phyloP scores from a whole-genome alignment of 2,113 vertebrate genomes.

The Vidua chalybeata region DNA sequence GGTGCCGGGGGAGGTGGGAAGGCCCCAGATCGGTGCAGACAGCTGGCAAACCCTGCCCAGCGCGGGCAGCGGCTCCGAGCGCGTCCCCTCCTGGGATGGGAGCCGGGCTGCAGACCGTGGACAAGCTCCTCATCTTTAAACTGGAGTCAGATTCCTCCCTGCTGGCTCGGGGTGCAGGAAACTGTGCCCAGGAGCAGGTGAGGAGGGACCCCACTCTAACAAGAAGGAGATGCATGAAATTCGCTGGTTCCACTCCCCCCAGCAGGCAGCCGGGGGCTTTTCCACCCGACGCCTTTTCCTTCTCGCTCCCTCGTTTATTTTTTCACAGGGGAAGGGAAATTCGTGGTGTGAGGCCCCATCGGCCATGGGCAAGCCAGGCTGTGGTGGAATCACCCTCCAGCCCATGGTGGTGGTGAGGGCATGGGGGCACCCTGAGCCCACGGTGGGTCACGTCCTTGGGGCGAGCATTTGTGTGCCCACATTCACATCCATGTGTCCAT shows the following conservation, averaged over 20 bases:
- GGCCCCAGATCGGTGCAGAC: not conserved
- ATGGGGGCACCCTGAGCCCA: not conserved
- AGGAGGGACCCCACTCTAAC: slow-evolving; percentile 42
- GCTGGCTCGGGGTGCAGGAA: slow-evolving; percentile 45
- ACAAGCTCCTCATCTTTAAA: slow-evolving; percentile 18
- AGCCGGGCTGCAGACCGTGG: not conserved
- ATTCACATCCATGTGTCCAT: fast-evolving
- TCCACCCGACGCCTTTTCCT: not conserved
- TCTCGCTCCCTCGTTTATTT: not conserved
- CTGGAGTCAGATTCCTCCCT: slow-evolving; percentile 25
- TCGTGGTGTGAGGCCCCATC: not conserved
- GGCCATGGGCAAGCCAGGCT: fast-evolving
- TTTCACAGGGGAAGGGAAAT: not conserved
- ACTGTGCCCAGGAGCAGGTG: slow-evolving; percentile 43
- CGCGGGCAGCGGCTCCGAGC: not conserved
- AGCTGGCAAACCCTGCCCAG: slow-evolving; percentile 4
- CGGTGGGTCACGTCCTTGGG: fast-evolving
- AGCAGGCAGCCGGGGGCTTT: slow-evolving; percentile 18
- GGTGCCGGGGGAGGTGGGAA: not conserved
- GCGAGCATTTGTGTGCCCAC: fast-evolving
- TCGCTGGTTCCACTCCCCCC: slow-evolving; percentile 53
- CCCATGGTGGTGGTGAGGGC: fast-evolving
- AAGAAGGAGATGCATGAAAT: slow-evolving; percentile 61
- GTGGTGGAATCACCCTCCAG: not conserved
- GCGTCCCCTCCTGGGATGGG: not conserved